Evolutionary conservation across 2,888 invertebrate genomes (phyloP), one percentile per base, ranked within the genome.

Genomic region (Eristalis tenax): DNA sequence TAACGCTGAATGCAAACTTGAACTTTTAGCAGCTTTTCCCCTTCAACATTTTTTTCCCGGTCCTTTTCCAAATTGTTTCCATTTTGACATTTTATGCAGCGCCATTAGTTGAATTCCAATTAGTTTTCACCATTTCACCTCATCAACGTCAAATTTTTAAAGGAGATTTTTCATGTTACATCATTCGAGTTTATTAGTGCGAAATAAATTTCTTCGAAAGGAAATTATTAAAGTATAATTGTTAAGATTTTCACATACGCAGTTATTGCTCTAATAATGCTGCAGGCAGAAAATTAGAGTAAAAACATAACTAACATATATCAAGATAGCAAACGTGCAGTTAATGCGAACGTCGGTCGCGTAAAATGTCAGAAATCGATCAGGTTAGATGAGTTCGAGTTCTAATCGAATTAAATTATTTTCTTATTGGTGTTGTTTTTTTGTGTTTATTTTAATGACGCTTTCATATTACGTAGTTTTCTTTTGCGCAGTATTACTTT

Each of bases 381-480:
- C 90, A 90, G 90, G 90, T 90, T 90, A 90, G 90, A 89, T 78
- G 81, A 88, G 87, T 83, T 87, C 68, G 65, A 87, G 78, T 79
- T 83, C 28, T 70, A 77, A 61, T 59, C 23, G 13, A 59, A 59
- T 59, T 59, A 26, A 40, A 6, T 66, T n/a, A 32, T 8, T n/a
- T 66, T 56, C 43, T 59, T 61, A 23, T 77, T 64, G 64, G 43
- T 56, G 43, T 66, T 35, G 18, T 65, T 35, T 56, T 69, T 68
- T 80, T 65, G 50, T 43, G 71, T 74, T 59, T 71, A 23, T 73
- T 76, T 3, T n/a, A 63, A 71, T 76, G 26, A 64, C 23, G 0
- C 8, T 74, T 66, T 71, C 0, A 18, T 64, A 64, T 69, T 81
- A 63, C 71, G 66, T 73, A 59, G 68, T 40, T 35, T 61, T 18